Evolutionary conservation across 2,888 invertebrate genomes (phyloP).

Genomic region (Phragmatobia fuliginosa): DNA sequence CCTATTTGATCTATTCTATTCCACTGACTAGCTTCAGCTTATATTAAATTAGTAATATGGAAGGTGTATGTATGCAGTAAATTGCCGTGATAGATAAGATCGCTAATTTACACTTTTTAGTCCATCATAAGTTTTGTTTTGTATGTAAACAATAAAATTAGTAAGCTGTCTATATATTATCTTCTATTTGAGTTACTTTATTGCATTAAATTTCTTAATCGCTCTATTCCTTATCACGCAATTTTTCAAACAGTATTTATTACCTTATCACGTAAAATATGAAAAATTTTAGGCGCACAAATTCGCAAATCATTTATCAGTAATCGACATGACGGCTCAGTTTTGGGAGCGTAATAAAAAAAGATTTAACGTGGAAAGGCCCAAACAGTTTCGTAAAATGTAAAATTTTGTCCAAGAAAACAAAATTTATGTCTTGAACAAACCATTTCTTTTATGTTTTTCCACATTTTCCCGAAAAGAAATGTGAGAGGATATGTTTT

Average conservation of each 20-base stretch:
- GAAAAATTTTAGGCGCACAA: not conserved
- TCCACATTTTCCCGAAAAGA: not conserved
- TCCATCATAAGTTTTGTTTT: no score
- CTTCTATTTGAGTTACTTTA: not conserved
- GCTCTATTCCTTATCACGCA: not conserved
- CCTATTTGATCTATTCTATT: not conserved
- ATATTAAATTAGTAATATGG: not conserved
- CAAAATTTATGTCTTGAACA: slow-evolving; percentile 1
- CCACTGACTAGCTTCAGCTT: not conserved
- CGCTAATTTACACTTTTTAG: no score
- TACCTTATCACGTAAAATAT: not conserved
- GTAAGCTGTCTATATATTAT: not conserved
- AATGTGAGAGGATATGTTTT: not conserved
- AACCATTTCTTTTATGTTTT: not conserved
- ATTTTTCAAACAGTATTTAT: not conserved
- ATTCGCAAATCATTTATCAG: slow-evolving; percentile 1
- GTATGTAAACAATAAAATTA: no score
- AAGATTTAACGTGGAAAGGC: not conserved
- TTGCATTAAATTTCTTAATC: not conserved
- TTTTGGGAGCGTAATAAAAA: slow-evolving; percentile 12
- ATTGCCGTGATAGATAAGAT: no score
- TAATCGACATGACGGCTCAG: slow-evolving; percentile 5
- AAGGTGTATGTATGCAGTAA: no score
- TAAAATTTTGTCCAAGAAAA: slow-evolving; percentile 5
- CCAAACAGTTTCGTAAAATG: not conserved